A percentile compares a stretch with the other conserved stretches of the same genome.
Conservation (phyloP, 2,797 vertebrate species). For the Ambastaia sidthimunki region DNA sequence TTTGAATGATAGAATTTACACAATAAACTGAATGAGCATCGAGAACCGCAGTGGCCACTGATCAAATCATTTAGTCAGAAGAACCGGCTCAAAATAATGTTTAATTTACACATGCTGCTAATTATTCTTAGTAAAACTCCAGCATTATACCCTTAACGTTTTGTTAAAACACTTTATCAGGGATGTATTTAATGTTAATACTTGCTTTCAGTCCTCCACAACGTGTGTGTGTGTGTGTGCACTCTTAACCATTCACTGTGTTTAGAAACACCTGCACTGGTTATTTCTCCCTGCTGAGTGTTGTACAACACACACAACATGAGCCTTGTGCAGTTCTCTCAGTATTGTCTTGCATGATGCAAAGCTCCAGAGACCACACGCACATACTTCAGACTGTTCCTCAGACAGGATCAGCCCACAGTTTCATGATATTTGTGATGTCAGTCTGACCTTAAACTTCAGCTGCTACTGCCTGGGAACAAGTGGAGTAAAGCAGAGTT, state of each 20-base stretch:
- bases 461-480: conserved; percentile 47
- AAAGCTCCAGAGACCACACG: conserved; percentile 41
- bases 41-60: too few species aligned
- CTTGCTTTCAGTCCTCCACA: not conserved
- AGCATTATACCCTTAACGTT: too few species aligned
- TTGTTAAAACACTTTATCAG: too few species aligned
- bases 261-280: conserved; percentile 22
- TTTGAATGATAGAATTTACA: too few species aligned
- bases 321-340: conserved; percentile 13
- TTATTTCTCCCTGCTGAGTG: conserved; percentile 3
- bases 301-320: not conserved
- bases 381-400: conserved; percentile 13
- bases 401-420: conserved; percentile 38
- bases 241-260: not conserved
- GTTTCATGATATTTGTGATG: conserved; percentile 46
- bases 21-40: too few species aligned
- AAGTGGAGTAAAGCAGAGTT: conserved; percentile 25
- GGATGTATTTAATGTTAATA: not conserved
- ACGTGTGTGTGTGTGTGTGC: not conserved
- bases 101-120: too few species aligned
- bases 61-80: too few species aligned
- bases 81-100: too few species aligned
- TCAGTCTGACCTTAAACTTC: conserved; percentile 41
- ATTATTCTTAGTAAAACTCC: too few species aligned
- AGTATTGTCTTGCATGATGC: not conserved